Evolutionary conservation across 1,140 invertebrate species (phyloP), one percentile per base, ranked within the genome.

Genomic region (Apocrypta bakeri): DNA sequence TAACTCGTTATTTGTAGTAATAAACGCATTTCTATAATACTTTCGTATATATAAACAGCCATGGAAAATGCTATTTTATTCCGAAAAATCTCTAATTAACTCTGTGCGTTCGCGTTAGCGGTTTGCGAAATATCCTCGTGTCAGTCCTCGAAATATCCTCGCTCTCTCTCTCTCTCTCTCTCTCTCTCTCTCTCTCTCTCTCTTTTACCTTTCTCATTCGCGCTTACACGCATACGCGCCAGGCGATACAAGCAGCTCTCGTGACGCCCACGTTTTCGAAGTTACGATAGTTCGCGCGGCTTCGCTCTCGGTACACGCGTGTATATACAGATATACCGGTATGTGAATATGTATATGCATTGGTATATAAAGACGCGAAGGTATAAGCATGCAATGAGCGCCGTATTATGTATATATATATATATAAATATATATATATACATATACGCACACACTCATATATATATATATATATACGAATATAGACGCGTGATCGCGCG

Each of bases 211-310:
- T 25, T 6, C n/a, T 7, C 25, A 25, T 12, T 1, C 25, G 8
- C 24, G 21, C 24, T 24, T 17, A 14, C 63, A 27, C 8, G 17
- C n/a, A 12, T 66, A 29, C 17, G 7, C 31, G 14, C 21, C 31
- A 31, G 29, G 68, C 68, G 68, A 33, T 33, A n/a, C 64, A 66
- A 66, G 25, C 64, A 66, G 27, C 64, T 29, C 64, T 29, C 27
- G 64, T 25, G 68, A 40, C 71, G 71, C 71, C 71, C 71, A 72
- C 71, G 71, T 40, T 40, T 56, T 72, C 37, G n/a, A 82, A 84
- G 82, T 83, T 82, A 80, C 33, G 61, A 84, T 82, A 64, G 24
- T 84, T 69, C 33, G 48, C 42, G n/a, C 29, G 48, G 31, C 42
- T 81, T 24, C 29, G 14, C 48, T 56, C 48, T 56, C 48, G 48